Base-by-base conservation (phyloP, 2,113 vertebrate species). In the Ploceus nigricollis region DNA sequence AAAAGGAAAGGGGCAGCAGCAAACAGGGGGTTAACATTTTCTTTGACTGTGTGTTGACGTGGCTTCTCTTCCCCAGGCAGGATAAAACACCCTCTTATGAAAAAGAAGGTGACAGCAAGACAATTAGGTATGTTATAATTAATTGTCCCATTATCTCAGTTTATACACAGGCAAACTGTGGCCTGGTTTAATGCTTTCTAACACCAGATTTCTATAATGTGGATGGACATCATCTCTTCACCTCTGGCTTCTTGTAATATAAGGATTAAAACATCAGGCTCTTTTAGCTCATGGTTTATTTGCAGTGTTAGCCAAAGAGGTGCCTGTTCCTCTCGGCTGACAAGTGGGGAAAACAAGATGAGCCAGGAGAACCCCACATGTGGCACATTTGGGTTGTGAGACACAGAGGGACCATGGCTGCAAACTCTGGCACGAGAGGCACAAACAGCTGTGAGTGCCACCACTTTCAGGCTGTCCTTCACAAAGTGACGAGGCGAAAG, bases 301-400 rank as follows among this genome's bases (percentile, higher is more conserved):
- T 75, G 11, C 11, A 22, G 0, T 39, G 17, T 42, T 66, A 68
- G 15, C 5, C 22, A 45, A 45, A 39, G 22, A 56, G 5, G 1
- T 58, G 10, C 2, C 27, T 68, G 0, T 44, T 93, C 7, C 9
- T 64, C 7, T 56, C 5, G 24, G 10, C 5, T 75, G 27, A 23
- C 9, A 25, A 8, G 0, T 56, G n/a, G 1, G 44, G 30, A 60
- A 77, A 87, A 28, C 2, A 24, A 44, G 22, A 48, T 35, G 24
- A 28, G 5, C 50, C 5, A 45, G 35, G 18, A 57, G 28, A 81
- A 7, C 2, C 9, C 18, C 45, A 69, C 0, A 0, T 31, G 15
- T 19, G 54, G 14, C 8, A 5, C 8, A 5, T 25, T 58, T 22
- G 31, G 4, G 15, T 40, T 85, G 20, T 0, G 1, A 65, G n/a